Conservation (phyloP, 2,888 invertebrate genomes). For the Cataglyphis albicans region DNA sequence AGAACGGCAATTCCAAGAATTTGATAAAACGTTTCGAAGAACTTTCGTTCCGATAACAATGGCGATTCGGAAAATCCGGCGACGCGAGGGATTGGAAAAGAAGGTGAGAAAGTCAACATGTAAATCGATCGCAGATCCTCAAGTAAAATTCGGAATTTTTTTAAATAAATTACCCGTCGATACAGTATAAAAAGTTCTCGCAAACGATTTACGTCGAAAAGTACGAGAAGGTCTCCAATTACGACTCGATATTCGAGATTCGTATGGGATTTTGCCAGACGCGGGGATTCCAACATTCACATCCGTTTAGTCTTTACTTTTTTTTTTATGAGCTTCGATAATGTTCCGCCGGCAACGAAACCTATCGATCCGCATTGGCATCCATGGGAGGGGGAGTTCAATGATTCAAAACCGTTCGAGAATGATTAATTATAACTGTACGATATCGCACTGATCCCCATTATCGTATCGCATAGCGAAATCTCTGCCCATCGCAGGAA, state of each 20-base stretch:
- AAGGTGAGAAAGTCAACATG: constrained; percentile 62
- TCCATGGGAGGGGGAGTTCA: neutral
- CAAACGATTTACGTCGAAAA: neutral
- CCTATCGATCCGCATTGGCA: constrained; percentile 20
- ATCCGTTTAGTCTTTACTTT: constrained; percentile 12
- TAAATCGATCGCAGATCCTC: constrained; percentile 51
- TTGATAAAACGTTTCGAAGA: constrained; percentile 46
- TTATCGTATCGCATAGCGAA: constrained; percentile 31
- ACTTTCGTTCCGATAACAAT: constrained; percentile 64
- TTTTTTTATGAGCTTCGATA: constrained; percentile 10
- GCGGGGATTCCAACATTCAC: constrained; percentile 16
- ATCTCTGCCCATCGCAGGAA: neutral
- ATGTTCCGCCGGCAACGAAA: constrained; percentile 7
- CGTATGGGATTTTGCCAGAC: constrained; percentile 33
- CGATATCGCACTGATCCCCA: constrained; percentile 24
- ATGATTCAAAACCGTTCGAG: constrained; percentile 5
- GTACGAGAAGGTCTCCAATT: neutral
- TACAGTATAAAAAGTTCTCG: neutral
- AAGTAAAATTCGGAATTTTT: neutral
- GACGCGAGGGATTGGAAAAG: constrained; percentile 24
- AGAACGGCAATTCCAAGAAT: neutral
- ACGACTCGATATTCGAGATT: constrained; percentile 11
- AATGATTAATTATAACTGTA: constrained; percentile 45
- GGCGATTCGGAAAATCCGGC: constrained; percentile 30
- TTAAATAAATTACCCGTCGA: neutral